phyloP scores from a whole-genome alignment of 2,113 vertebrate species.

The Xiphias gladius region DNA sequence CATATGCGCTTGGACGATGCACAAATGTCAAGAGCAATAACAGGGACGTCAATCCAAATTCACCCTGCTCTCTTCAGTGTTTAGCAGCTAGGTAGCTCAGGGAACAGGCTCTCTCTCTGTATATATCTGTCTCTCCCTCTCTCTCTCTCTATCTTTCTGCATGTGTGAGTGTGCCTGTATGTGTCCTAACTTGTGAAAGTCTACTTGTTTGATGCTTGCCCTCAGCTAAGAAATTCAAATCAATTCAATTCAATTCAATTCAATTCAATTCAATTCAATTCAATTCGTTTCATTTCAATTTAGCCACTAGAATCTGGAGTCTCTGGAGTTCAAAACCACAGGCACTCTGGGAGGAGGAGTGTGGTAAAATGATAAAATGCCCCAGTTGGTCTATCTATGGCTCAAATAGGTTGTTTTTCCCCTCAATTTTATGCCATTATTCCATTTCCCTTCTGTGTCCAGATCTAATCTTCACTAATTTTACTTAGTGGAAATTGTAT shows the following conservation, averaged over 20 bases:
- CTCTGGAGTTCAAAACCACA: not conserved
- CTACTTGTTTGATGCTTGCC: slow-evolving; percentile 7
- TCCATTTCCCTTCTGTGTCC: not conserved
- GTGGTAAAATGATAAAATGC: not conserved
- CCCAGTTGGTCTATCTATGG: not conserved
- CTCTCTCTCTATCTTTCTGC: not conserved
- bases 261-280: not conserved
- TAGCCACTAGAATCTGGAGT: not conserved
- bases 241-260: not conserved
- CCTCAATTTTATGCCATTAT: not conserved
- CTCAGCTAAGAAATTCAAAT: not conserved
- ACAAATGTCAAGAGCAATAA: slow-evolving; percentile 86
- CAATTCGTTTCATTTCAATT: not conserved
- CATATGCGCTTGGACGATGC: slow-evolving; percentile 69
- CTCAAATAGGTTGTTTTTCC: not conserved
- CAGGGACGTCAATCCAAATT: slow-evolving; percentile 75
- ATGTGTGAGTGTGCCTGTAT: not conserved
- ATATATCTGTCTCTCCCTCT: not conserved
- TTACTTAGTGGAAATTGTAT: not conserved
- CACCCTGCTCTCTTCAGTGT: slow-evolving; percentile 58
- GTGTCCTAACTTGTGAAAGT: not conserved
- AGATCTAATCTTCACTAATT: not conserved
- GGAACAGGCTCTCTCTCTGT: slow-evolving; percentile 18
- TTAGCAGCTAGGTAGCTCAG: slow-evolving; percentile 67
- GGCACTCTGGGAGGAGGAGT: not conserved